phyloP scores from a whole-genome alignment of 92 coral and sea anemone species.

The Desmophyllum pertusum region DNA sequence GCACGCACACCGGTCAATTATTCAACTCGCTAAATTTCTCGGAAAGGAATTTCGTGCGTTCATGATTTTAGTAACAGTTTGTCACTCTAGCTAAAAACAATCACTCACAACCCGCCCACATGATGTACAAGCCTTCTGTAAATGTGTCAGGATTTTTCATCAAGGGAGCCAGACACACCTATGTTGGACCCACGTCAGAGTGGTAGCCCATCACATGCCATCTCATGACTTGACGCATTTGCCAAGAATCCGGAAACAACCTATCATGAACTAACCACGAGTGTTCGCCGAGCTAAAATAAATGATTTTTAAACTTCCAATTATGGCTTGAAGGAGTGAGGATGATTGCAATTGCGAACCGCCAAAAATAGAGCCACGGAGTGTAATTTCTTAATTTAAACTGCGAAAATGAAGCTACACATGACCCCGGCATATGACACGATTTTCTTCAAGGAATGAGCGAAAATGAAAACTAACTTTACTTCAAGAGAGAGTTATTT shows the following conservation, averaged over 20 bases:
- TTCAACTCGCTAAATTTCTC: slow-evolving; percentile 12
- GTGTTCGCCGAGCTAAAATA: neutral
- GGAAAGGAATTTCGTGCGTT: slow-evolving; percentile 21
- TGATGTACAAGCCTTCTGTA: neutral
- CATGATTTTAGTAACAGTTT: slow-evolving; percentile 19
- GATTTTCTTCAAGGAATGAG: neutral
- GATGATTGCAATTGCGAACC: neutral
- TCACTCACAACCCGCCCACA: slow-evolving; percentile 35
- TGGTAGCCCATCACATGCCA: slow-evolving; percentile 11
- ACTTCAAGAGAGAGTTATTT: neutral
- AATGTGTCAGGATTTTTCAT: slow-evolving; percentile 29
- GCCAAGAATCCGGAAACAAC: slow-evolving; percentile 32
- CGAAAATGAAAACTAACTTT: neutral
- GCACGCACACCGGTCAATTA: neutral
- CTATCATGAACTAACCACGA: slow-evolving; percentile 21
- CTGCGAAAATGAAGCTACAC: neutral
- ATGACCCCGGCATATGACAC: neutral
- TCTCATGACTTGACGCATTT: neutral
- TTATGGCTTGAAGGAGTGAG: neutral
- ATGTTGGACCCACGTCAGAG: slow-evolving; percentile 36
- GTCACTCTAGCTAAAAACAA: slow-evolving; percentile 22
- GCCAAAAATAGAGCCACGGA: neutral
- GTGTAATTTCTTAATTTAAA: neutral
- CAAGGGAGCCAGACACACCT: slow-evolving; percentile 24
- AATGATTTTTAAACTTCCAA: slow-evolving; percentile 14